These are phyloP conservation scores for Amphilophus citrinellus DNA, from an alignment of 2,113 vertebrate genomes.

Conservation along the genomic window DNA sequence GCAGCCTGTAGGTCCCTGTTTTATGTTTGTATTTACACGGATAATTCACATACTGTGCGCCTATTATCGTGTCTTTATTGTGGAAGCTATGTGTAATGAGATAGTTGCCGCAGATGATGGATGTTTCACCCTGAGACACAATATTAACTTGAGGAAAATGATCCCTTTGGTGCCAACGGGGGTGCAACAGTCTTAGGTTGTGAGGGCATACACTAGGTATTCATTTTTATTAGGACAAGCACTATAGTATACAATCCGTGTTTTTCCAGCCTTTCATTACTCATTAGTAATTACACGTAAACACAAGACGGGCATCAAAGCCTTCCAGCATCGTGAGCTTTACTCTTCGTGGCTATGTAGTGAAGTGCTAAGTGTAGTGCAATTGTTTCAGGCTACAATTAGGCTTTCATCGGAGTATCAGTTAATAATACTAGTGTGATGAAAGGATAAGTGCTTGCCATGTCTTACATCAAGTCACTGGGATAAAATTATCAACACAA, in stretches of 20 bases:
- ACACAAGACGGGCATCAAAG: slow-evolving; percentile 13
- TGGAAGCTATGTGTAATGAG: slow-evolving; percentile 28
- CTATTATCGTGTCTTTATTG: slow-evolving; percentile 37
- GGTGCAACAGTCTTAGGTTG: slow-evolving; percentile 3
- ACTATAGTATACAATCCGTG: slow-evolving; percentile 6
- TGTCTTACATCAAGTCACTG: slow-evolving; percentile 30
- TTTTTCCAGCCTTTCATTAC: slow-evolving; percentile 42
- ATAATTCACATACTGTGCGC: slow-evolving; percentile 27
- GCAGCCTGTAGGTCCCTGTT: slow-evolving; percentile 3
- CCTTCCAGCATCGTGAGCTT: slow-evolving; percentile 1
- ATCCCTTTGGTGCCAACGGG: slow-evolving; percentile 56
- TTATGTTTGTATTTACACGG: slow-evolving; percentile 20
- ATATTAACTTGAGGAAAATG: slow-evolving; percentile 51
- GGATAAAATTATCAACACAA: slow-evolving; percentile 47
- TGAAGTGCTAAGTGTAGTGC: slow-evolving; percentile 6
- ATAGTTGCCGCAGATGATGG: slow-evolving; percentile 48
- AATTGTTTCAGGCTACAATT: slow-evolving; percentile 38
- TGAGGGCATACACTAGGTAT: slow-evolving; percentile 7
- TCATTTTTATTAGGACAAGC: slow-evolving; percentile 41
- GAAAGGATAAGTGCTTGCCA: slow-evolving; percentile 21
- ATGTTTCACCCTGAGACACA: slow-evolving; percentile 42
- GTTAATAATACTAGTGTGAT: slow-evolving; percentile 39
- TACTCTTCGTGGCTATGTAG: slow-evolving; percentile 5
- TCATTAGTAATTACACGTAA: slow-evolving; percentile 29
- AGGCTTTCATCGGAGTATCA: slow-evolving; percentile 41